Evolutionary conservation across 2,888 invertebrate genomes (phyloP).

Genomic region (Euphydryas editha): DNA sequence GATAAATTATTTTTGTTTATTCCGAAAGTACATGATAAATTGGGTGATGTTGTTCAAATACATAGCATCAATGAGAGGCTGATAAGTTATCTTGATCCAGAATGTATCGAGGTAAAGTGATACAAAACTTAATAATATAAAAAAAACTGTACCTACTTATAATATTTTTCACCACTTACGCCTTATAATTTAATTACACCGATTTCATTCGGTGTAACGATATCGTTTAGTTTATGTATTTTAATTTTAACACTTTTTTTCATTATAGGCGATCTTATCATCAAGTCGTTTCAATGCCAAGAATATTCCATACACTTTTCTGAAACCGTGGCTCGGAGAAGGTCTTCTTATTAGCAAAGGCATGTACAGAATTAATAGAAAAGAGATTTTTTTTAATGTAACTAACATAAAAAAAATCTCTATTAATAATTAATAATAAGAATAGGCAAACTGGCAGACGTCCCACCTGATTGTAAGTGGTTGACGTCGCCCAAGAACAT

Average conservation of each 20-base stretch:
- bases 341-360: constrained; percentile 55
- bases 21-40: not conserved
- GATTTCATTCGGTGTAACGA: too few relatives aligned
- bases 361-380: too few relatives aligned
- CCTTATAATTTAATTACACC: too few relatives aligned
- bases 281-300: constrained; percentile 51
- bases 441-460: too few relatives aligned
- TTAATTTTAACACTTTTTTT: not conserved
- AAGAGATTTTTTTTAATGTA: constrained; percentile 2
- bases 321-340: constrained; percentile 58
- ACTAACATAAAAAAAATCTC: too few relatives aligned
- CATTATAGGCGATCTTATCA: constrained; percentile 20
- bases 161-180: too few relatives aligned
- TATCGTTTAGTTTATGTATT: too few relatives aligned
- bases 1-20: not conserved
- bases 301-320: constrained; percentile 54
- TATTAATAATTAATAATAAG: too few relatives aligned
- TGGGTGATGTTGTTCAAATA: not conserved
- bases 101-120: not conserved
- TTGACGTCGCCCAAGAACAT: too few relatives aligned
- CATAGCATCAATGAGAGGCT: not conserved
- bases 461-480: too few relatives aligned
- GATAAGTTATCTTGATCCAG: not conserved
- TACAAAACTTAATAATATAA: not conserved
- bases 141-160: not conserved